Evolutionary conservation across 2,888 invertebrate species (phyloP).

Genomic region (Ophion obscuratus): DNA sequence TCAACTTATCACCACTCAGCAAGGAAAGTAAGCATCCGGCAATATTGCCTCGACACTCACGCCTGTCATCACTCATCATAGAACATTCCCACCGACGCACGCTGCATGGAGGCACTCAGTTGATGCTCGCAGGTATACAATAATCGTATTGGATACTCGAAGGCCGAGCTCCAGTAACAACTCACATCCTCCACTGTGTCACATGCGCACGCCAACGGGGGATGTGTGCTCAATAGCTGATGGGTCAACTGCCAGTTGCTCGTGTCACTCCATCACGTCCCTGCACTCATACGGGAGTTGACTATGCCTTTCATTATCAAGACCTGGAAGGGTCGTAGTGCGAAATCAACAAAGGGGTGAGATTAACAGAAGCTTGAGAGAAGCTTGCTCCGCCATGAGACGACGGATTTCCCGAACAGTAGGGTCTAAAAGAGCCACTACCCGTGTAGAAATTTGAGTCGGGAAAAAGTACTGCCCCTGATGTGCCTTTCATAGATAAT

Average conservation of each 20-base stretch:
- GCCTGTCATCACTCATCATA: conserved; percentile 54
- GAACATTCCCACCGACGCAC: conserved; percentile 55
- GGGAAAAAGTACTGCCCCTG: too few relatives aligned
- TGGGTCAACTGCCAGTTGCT: conserved; percentile 65
- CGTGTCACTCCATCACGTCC: conserved; percentile 61
- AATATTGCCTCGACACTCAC: conserved; percentile 53
- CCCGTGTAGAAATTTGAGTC: too few relatives aligned
- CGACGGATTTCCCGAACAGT: too few relatives aligned
- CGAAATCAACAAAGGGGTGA: conserved; percentile 57
- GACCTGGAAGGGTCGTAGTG: conserved; percentile 50
- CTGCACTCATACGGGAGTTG: conserved; percentile 64
- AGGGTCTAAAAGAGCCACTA: too few relatives aligned
- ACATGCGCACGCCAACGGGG: too few relatives aligned
- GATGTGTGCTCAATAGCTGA: conserved; percentile 55
- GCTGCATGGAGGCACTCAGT: conserved; percentile 66
- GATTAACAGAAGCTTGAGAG: too few relatives aligned
- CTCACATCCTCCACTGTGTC: conserved; percentile 33
- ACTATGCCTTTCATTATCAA: conserved; percentile 68
- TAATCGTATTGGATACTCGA: conserved; percentile 67
- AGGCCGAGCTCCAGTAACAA: conserved; percentile 49
- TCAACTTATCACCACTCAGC: conserved; percentile 33
- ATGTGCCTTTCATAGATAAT: too few relatives aligned
- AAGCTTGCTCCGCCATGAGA: too few relatives aligned
- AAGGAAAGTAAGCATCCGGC: conserved; percentile 52
- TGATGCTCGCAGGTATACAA: conserved; percentile 45